These are phyloP conservation scores for Bunonema sp. DNA, from an alignment of 2,888 invertebrate genomes.

Conservation along the genomic window DNA sequence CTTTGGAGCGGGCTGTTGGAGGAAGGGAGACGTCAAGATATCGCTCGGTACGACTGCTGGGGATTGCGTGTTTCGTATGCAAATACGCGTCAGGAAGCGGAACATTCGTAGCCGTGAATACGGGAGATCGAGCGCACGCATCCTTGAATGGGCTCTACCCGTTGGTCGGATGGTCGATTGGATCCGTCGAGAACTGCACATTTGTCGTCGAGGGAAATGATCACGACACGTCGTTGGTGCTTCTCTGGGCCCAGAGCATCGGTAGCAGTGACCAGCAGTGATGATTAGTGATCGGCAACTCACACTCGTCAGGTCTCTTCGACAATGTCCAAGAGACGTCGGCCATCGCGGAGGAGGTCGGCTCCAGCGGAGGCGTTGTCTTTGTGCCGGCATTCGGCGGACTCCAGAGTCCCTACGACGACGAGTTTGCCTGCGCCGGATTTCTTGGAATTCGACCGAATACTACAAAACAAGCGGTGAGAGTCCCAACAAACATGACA, in stretches of 20 bases:
- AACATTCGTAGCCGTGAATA: slow-evolving; percentile 70
- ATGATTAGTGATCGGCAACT: slow-evolving; percentile 6
- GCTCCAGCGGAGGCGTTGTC: slow-evolving; percentile 46
- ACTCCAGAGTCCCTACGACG: slow-evolving; percentile 69
- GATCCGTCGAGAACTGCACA: slow-evolving; percentile 32
- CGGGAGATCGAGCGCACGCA: slow-evolving; percentile 62
- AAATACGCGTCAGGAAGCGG: too few relatives aligned
- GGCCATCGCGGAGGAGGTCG: slow-evolving; percentile 14
- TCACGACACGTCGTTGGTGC: slow-evolving; percentile 70
- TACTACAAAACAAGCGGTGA: slow-evolving; percentile 53
- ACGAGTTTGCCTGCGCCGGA: slow-evolving; percentile 66
- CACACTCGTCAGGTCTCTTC: slow-evolving; percentile 20
- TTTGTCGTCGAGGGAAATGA: slow-evolving; percentile 72
- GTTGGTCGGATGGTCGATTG: slow-evolving; percentile 68
- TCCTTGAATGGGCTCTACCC: slow-evolving; percentile 75
- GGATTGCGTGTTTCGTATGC: too few relatives aligned
- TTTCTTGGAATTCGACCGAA: slow-evolving; percentile 63
- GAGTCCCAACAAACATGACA: slow-evolving; percentile 1
- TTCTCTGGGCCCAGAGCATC: slow-evolving; percentile 60
- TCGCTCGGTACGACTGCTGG: too few relatives aligned
- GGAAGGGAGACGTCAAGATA: slow-evolving; percentile 64
- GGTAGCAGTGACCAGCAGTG: slow-evolving; percentile 4
- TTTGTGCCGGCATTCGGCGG: slow-evolving; percentile 77
- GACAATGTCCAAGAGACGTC: slow-evolving; percentile 15
- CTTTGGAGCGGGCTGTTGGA: slow-evolving; percentile 70